phyloP scores from a whole-genome alignment of 2,113 vertebrate genomes.

The Anoura caudifer region DNA sequence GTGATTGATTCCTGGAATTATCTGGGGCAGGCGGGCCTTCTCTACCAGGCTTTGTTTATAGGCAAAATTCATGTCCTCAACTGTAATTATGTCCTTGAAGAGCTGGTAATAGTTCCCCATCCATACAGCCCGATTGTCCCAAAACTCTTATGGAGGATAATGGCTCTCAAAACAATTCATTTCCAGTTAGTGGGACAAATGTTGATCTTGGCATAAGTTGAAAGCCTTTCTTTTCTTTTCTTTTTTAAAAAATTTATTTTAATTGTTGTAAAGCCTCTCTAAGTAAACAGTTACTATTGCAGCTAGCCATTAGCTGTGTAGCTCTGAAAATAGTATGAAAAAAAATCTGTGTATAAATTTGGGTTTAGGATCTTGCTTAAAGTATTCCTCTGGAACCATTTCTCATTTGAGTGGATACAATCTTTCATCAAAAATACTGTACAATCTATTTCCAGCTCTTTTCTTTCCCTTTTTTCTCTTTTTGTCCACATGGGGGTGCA shows the following conservation, averaged over 20 bases:
- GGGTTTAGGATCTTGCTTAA: not conserved
- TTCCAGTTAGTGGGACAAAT: constrained; percentile 90
- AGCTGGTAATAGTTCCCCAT: constrained; percentile 90
- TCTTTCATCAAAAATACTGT: not conserved
- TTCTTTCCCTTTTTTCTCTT: not conserved
- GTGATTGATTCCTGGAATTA: not conserved
- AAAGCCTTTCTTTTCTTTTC: too few species aligned
- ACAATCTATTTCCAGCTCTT: not conserved
- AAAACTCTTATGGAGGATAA: constrained; percentile 87
- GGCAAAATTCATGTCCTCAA: constrained; percentile 81
- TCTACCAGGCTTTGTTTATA: not conserved
- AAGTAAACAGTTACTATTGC: constrained; percentile 80
- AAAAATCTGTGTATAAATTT: not conserved
- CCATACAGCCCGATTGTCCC: constrained; percentile 88
- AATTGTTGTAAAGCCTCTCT: constrained; percentile 87
- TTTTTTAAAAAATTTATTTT: too few species aligned
- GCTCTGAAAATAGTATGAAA: not conserved
- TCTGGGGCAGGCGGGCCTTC: not conserved
- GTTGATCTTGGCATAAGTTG: constrained; percentile 89
- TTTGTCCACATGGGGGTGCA: not conserved
- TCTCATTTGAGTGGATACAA: not conserved
- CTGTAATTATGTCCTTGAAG: constrained; percentile 85
- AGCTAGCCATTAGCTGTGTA: not conserved
- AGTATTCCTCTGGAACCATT: not conserved
- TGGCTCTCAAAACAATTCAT: constrained; percentile 87